Percentiles rank a stretch among this genome's conserved stretches.
Evolutionary conservation across 2,797 vertebrate species (phyloP).

Genomic region (Lutjanus argentimaculatus): DNA sequence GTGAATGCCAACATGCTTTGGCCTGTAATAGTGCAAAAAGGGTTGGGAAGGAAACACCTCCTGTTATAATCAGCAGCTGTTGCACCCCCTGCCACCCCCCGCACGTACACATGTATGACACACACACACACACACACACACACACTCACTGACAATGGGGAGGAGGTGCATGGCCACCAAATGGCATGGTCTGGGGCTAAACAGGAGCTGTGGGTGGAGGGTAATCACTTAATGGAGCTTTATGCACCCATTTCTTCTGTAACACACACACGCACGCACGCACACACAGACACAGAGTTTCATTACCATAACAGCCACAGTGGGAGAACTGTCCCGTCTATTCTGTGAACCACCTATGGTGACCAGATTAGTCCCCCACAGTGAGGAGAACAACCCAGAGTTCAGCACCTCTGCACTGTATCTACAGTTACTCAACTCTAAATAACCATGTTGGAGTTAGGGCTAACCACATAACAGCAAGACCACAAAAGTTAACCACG

Average conservation of each 20-base stretch:
- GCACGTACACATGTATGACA: conserved; percentile 12
- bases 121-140: conserved; percentile 9
- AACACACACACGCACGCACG: conserved; percentile 18
- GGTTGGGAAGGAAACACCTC: conserved; percentile 32
- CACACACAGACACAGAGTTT: conserved; percentile 11
- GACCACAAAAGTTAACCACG: background rate
- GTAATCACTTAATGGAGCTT: conserved; percentile 71
- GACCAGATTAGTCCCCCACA: conserved; percentile 47
- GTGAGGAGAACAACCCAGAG: conserved; percentile 42
- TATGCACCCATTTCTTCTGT: conserved; percentile 35
- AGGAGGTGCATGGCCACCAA: conserved; percentile 47
- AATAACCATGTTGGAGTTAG: conserved; percentile 7
- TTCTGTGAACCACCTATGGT: conserved; percentile 38
- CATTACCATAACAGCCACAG: conserved; percentile 50
- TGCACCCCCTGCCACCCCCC: conserved; percentile 9
- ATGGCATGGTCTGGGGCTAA: conserved; percentile 51
- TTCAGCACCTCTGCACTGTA: conserved; percentile 40
- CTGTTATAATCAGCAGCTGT: conserved; percentile 54
- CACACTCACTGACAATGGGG: conserved; percentile 19
- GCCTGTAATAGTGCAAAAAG: conserved; percentile 37
- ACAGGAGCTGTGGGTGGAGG: conserved; percentile 38
- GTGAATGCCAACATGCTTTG: conserved; percentile 20
- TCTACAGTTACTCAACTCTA: background rate
- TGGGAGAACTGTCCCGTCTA: conserved; percentile 23
- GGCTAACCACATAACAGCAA: background rate